A percentile compares a stretch with the other conserved stretches of the same genome.
Evolutionary conservation across 1,140 invertebrate species (phyloP).

Genomic region (Drosophila truncata): DNA sequence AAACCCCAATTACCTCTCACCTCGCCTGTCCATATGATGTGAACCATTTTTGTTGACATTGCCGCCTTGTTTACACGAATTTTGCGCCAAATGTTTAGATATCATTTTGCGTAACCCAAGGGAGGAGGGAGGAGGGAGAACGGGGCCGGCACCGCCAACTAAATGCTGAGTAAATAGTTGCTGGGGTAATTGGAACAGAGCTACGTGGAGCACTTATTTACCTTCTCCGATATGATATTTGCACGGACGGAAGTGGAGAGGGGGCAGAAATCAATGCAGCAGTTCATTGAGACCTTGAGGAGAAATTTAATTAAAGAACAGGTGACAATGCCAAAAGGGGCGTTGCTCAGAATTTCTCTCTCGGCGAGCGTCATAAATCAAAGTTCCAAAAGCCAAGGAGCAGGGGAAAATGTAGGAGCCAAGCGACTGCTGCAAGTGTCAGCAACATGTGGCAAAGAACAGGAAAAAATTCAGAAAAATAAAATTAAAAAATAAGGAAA

Average conservation of each 20-base stretch:
- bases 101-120: conserved; percentile 61
- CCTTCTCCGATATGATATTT: conserved; percentile 50
- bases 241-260: conserved; percentile 1
- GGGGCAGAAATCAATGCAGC: conserved; percentile 41
- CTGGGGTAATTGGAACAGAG: conserved; percentile 66
- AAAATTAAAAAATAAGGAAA: conserved; percentile 55
- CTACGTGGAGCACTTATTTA: conserved; percentile 64
- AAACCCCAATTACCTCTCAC: conserved; percentile 27
- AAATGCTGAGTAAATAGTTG: conserved; percentile 74
- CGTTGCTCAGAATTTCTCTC: conserved; percentile 8
- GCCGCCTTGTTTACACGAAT: conserved; percentile 65
- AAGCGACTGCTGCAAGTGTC: conserved; percentile 72
- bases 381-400: conserved; percentile 20
- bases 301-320: conserved; percentile 78
- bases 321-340: conserved; percentile 61
- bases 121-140: neutral
- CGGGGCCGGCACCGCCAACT: conserved; percentile 43
- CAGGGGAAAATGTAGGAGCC: conserved; percentile 5
- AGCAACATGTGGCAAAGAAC: conserved; percentile 73
- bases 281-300: conserved; percentile 57
- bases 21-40: conserved; percentile 46
- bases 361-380: conserved; percentile 67
- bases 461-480: conserved; percentile 59
- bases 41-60: conserved; percentile 71
- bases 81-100: conserved; percentile 58